These are phyloP conservation scores for Uloborus plumipes DNA, from an alignment of 2,888 invertebrate species.

Conservation along the genomic window DNA sequence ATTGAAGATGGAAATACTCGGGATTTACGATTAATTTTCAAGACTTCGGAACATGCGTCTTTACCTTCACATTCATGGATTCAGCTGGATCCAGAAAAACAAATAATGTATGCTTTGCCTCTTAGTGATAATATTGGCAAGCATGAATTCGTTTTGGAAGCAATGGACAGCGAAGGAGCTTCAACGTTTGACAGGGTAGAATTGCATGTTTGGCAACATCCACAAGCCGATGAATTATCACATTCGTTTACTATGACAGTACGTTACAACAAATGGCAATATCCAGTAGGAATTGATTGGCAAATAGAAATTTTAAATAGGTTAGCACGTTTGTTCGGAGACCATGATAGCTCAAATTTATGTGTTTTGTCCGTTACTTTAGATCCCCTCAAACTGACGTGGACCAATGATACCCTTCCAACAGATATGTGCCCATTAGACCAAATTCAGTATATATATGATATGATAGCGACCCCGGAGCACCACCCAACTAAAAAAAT, in stretches of 20 bases:
- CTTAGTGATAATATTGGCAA: constrained; percentile 77
- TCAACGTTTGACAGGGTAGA: constrained; percentile 80
- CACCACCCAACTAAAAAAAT: constrained; percentile 78
- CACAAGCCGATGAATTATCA: constrained; percentile 82
- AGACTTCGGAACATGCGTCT: constrained; percentile 77
- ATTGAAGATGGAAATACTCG: constrained; percentile 84
- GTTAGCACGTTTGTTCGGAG: constrained; percentile 82
- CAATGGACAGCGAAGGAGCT: constrained; percentile 83
- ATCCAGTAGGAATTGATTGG: constrained; percentile 63
- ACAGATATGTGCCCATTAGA: constrained; percentile 75
- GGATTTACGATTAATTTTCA: constrained; percentile 76
- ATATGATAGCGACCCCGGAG: constrained; percentile 69
- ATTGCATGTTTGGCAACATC: constrained; percentile 85
- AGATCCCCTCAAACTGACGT: constrained; percentile 73
- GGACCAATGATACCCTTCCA: constrained; percentile 71
- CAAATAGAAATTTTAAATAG: constrained; percentile 72
- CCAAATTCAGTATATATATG: constrained; percentile 72
- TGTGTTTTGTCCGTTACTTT: constrained; percentile 68
- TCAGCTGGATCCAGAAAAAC: constrained; percentile 82
- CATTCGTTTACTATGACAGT: constrained; percentile 84
- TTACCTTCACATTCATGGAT: constrained; percentile 83
- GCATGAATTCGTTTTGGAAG: constrained; percentile 80
- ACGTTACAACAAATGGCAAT: constrained; percentile 62
- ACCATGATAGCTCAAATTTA: constrained; percentile 74
- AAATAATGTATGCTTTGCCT: constrained; percentile 88